phyloP scores from a whole-genome alignment of 1,140 invertebrate genomes.

The Listronotus oregonensis region DNA sequence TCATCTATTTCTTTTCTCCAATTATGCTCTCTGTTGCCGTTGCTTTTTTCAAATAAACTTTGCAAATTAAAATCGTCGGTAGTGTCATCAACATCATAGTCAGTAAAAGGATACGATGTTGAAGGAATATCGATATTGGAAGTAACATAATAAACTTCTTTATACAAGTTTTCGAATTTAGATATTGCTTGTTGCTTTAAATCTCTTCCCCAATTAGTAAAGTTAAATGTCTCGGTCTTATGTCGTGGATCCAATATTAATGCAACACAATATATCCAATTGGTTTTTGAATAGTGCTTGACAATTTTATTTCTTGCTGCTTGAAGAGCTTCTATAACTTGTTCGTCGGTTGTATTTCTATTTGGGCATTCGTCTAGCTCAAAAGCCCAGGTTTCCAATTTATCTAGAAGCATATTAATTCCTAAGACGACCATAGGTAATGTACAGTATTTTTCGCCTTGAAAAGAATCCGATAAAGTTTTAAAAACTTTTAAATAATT shows the following conservation, averaged over 20 bases:
- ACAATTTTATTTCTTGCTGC: slow-evolving; percentile 52
- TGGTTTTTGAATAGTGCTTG: slow-evolving; percentile 52
- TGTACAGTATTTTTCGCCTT: slow-evolving; percentile 52
- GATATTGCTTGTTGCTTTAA: slow-evolving; percentile 45
- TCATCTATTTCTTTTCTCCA: too few species aligned
- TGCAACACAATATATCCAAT: slow-evolving; percentile 53
- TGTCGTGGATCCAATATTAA: slow-evolving; percentile 54
- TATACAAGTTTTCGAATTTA: too few species aligned
- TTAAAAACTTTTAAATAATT: slow-evolving; percentile 52
- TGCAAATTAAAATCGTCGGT: too few species aligned
- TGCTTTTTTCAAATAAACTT: too few species aligned
- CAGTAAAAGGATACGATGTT: too few species aligned
- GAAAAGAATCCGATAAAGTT: slow-evolving; percentile 45
- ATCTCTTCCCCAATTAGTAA: slow-evolving; percentile 50
- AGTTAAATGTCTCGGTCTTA: slow-evolving; percentile 53
- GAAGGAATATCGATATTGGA: too few species aligned
- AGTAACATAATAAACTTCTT: too few species aligned
- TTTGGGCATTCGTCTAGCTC: slow-evolving; percentile 43
- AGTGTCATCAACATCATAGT: too few species aligned
- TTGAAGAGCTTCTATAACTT: slow-evolving; percentile 47
- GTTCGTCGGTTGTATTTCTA: slow-evolving; percentile 1
- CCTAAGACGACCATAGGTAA: slow-evolving; percentile 49
- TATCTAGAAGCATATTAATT: slow-evolving; percentile 53
- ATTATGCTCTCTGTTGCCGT: too few species aligned
- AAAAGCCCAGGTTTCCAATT: slow-evolving; percentile 49